Evolutionary conservation across 2,797 vertebrate genomes (phyloP).

Genomic region (Clamator glandarius): DNA sequence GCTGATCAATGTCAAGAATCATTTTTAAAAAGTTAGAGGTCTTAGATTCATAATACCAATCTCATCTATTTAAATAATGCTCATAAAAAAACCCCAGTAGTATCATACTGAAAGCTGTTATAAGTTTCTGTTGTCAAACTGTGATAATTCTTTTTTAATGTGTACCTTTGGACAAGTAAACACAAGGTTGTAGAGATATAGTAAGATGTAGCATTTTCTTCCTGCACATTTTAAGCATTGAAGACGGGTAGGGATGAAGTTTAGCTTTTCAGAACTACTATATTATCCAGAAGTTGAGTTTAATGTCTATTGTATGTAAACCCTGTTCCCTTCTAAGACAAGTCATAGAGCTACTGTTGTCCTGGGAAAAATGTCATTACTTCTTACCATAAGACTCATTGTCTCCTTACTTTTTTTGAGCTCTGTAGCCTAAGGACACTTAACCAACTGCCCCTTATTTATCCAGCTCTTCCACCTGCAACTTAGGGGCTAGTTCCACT

Average conservation of each 20-base stretch:
- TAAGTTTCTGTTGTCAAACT: not conserved
- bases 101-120: not conserved
- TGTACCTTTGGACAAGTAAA: not conserved
- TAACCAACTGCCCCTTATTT: not conserved
- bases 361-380: not conserved
- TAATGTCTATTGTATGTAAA: not conserved
- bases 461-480: not conserved
- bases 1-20: not conserved
- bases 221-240: not conserved
- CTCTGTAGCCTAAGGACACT: not conserved
- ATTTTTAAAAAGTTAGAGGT: not conserved
- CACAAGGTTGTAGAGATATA: not conserved
- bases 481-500: not conserved
- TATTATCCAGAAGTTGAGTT: not conserved
- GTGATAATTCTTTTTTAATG: not conserved
- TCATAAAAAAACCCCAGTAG: not conserved
- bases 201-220: not conserved
- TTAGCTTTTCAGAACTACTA: not conserved
- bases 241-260: not conserved
- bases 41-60: not conserved
- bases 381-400: fast-evolving
- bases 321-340: not conserved
- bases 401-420: not conserved
- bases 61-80: not conserved
- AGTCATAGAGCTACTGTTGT: not conserved